Evolutionary conservation across 2,797 vertebrate species (phyloP).

Genomic region (Carapus acus): DNA sequence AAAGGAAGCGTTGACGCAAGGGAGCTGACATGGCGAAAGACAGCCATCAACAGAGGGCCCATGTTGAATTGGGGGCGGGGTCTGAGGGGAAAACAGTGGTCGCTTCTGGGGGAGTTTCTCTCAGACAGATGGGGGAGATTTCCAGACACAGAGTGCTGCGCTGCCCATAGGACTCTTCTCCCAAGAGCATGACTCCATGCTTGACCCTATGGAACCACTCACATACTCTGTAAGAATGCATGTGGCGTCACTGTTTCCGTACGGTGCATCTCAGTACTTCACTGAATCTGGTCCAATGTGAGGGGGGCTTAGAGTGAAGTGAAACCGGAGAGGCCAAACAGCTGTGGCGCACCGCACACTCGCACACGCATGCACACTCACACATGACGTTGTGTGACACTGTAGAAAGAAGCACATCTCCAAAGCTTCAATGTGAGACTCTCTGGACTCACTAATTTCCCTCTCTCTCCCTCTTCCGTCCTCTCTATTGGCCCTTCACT

Average conservation of each 20-base stretch:
- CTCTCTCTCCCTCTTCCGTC: too few species aligned
- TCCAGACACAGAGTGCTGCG: slow-evolving; percentile 25
- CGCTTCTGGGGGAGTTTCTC: slow-evolving; percentile 10
- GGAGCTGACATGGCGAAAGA: too few species aligned
- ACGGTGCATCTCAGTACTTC: neutral
- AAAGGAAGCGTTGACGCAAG: slow-evolving; percentile 4
- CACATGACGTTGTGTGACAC: neutral
- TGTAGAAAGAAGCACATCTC: neutral
- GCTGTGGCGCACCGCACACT: slow-evolving; percentile 31
- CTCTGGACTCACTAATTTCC: too few species aligned
- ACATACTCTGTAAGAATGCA: too few species aligned
- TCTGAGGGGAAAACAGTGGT: slow-evolving; percentile 5
- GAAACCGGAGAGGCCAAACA: slow-evolving; percentile 42
- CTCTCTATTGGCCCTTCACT: too few species aligned
- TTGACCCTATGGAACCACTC: slow-evolving; percentile 8
- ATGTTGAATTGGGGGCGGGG: too few species aligned
- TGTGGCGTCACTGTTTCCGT: slow-evolving; percentile 2
- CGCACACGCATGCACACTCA: slow-evolving; percentile 1
- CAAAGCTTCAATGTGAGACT: neutral
- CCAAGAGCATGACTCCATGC: too few species aligned
- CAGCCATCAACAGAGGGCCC: too few species aligned
- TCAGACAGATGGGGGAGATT: slow-evolving; percentile 16
- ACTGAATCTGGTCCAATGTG: slow-evolving; percentile 17
- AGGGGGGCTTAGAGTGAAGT: slow-evolving; percentile 10
- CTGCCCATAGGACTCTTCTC: slow-evolving; percentile 16